A percentile compares a stretch with the other conserved stretches of the same genome.
Conservation (phyloP, 1,140 invertebrate species). For the Helicoverpa zea region DNA sequence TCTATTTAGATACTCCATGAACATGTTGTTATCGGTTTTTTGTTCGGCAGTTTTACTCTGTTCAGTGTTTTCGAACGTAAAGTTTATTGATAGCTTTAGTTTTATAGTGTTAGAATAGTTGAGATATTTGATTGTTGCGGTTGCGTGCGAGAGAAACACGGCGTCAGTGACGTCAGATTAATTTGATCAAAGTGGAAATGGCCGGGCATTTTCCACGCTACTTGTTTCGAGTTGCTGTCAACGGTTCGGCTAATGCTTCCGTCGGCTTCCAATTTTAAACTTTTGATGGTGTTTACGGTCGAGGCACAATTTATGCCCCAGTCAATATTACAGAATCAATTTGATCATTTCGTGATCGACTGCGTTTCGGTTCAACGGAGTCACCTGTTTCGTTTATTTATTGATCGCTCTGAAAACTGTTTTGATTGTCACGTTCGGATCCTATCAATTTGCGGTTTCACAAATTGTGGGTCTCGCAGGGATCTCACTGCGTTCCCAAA, state of each 20-base stretch:
- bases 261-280: constrained; percentile 78
- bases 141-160: constrained; percentile 64
- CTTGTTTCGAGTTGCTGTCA: constrained; percentile 80
- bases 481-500: constrained; percentile 51
- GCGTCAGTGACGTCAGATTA: constrained; percentile 73
- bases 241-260: constrained; percentile 82
- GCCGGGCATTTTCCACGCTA: constrained; percentile 74
- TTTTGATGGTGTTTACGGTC: constrained; percentile 76
- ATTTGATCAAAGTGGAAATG: constrained; percentile 82
- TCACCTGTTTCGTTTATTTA: constrained; percentile 38
- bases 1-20: too few species aligned
- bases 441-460: constrained; percentile 61
- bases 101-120: constrained; percentile 40
- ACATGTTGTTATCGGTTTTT: not conserved
- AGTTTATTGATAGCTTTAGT: constrained; percentile 20
- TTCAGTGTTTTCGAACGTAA: not conserved
- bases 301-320: constrained; percentile 63
- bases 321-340: constrained; percentile 59
- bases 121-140: constrained; percentile 59
- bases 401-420: not conserved
- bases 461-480: constrained; percentile 42
- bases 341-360: constrained; percentile 36
- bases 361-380: not conserved
- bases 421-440: constrained; percentile 43
- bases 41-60: not conserved